phyloP scores from a whole-genome alignment of 2,113 vertebrate species.

The Meriones unguiculatus region DNA sequence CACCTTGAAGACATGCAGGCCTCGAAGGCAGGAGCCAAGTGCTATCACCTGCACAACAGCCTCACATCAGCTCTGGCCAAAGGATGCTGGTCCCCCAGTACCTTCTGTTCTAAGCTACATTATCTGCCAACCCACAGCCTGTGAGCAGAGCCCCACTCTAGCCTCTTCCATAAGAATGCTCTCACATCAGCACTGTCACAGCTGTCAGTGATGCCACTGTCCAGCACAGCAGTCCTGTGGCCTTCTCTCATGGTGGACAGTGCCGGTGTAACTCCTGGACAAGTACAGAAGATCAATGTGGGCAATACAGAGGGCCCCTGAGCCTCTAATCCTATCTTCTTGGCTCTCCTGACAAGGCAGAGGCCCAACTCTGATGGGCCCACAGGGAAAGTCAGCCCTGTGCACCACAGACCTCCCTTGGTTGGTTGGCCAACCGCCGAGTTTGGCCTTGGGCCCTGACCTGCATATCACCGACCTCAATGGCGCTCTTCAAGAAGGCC shows the following conservation, averaged over 20 bases:
- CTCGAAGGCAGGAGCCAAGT: no score
- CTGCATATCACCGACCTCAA: fast-evolving
- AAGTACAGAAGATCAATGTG: fast-evolving
- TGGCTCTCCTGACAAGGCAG: not conserved
- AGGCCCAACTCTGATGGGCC: not conserved
- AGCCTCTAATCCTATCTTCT: fast-evolving
- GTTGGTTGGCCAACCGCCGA: not conserved
- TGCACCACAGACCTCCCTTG: fast-evolving
- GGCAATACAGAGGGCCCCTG: not conserved
- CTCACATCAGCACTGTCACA: not conserved
- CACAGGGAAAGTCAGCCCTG: not conserved
- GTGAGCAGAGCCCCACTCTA: not conserved
- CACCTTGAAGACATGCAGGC: not conserved
- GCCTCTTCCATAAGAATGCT: not conserved
- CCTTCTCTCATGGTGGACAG: not conserved
- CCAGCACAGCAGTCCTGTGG: not conserved
- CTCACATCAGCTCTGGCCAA: not conserved
- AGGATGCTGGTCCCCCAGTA: fast-evolving
- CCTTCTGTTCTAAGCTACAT: not conserved
- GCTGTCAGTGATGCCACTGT: fast-evolving
- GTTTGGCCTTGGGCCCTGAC: no score
- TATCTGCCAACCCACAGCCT: fast-evolving
- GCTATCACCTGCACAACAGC: not conserved
- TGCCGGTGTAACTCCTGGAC: fast-evolving
- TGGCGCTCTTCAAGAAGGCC: not conserved